Percentiles rank a stretch among this genome's conserved stretches.
phyloP scores from a whole-genome alignment of 2,113 vertebrate species.

The Alectura lathami region DNA sequence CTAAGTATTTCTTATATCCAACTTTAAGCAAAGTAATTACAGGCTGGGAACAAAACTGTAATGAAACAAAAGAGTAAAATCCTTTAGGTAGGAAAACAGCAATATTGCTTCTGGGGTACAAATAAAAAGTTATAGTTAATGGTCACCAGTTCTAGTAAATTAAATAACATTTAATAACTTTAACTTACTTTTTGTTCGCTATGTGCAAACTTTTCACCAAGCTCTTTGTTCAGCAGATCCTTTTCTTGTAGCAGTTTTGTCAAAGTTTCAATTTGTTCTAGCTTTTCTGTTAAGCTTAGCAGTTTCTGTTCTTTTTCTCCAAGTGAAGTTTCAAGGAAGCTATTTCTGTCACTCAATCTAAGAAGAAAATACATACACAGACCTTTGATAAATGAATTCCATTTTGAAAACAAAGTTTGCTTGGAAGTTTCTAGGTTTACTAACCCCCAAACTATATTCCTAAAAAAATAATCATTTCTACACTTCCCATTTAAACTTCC shows the following conservation, averaged over 20 bases:
- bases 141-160: not conserved
- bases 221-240: conserved; percentile 77
- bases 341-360: conserved; percentile 84
- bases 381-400: not conserved
- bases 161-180: not conserved
- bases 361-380: not conserved
- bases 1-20: not conserved
- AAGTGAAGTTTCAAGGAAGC: conserved; percentile 85
- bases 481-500: not conserved
- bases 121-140: not conserved
- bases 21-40: not conserved
- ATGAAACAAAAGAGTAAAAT: not conserved
- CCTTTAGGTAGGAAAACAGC: not conserved
- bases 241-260: conserved; percentile 77
- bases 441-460: not conserved
- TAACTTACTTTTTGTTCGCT: conserved; percentile 79
- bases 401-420: not conserved
- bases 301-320: conserved; percentile 87
- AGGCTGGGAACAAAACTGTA: not conserved
- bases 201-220: conserved; percentile 80
- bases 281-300: conserved; percentile 75
- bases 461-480: not conserved
- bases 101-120: not conserved
- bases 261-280: conserved; percentile 78
- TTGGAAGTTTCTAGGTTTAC: not conserved